A percentile compares a stretch with the other conserved stretches of the same genome.
These are phyloP conservation scores for Cancer borealis DNA, from an alignment of 2,888 invertebrate genomes.

Conservation along the genomic window DNA sequence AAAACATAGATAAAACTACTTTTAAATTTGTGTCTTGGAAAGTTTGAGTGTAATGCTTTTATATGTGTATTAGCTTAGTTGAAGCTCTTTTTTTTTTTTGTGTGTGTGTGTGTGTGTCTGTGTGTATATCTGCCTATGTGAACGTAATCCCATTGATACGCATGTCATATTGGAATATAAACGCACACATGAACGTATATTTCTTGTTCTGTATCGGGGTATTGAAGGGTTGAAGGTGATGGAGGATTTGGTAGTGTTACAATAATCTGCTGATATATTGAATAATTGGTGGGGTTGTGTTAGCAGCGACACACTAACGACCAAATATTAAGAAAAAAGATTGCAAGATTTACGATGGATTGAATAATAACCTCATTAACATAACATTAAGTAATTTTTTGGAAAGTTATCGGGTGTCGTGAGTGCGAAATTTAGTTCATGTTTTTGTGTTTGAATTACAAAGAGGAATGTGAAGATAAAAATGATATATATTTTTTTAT, in stretches of 20 bases:
- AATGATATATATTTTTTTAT: neutral
- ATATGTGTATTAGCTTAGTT: neutral
- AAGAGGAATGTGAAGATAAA: neutral
- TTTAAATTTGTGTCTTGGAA: neutral
- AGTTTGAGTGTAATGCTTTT: neutral
- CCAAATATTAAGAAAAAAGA: neutral
- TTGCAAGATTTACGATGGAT: neutral
- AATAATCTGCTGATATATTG: neutral
- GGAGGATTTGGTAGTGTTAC: neutral
- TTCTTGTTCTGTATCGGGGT: neutral
- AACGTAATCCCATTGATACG: neutral
- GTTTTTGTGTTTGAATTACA: neutral
- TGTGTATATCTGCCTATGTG: neutral
- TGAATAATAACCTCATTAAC: neutral
- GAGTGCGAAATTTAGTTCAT: neutral
- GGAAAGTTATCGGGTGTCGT: neutral
- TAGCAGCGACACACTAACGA: neutral
- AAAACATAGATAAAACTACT: too few species aligned
- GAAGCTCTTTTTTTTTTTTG: neutral
- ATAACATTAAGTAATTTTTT: neutral
- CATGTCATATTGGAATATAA: neutral
- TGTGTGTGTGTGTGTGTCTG: conserved; percentile 25
- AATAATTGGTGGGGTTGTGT: neutral
- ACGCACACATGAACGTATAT: neutral
- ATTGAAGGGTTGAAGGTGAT: neutral